These are phyloP conservation scores for Saccopteryx bilineata DNA, from an alignment of 2,113 vertebrate species.

Conservation along the genomic window DNA sequence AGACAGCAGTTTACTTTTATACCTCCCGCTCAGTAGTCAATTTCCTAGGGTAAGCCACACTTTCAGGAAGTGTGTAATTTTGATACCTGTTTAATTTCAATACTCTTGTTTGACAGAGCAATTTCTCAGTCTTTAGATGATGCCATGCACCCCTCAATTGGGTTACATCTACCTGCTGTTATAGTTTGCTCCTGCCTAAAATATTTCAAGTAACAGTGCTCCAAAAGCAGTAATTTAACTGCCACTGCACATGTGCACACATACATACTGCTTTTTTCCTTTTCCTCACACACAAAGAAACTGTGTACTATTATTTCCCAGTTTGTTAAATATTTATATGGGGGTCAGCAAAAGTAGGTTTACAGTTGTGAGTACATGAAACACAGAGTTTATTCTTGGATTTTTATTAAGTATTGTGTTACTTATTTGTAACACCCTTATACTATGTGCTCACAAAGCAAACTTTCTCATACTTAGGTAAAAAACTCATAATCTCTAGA, in stretches of 20 bases:
- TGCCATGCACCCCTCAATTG: constrained; percentile 73
- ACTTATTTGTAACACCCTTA: neutral
- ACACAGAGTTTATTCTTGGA: neutral
- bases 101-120: constrained; percentile 78
- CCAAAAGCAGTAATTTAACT: constrained; percentile 79
- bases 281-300: constrained; percentile 71
- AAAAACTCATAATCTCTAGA: neutral
- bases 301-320: constrained; percentile 79
- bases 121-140: constrained; percentile 80
- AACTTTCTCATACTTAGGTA: constrained; percentile 75
- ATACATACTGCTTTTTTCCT: neutral
- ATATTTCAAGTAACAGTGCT: constrained; percentile 80
- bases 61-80: constrained; percentile 81
- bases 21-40: constrained; percentile 40
- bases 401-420: neutral
- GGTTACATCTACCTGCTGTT: constrained; percentile 73
- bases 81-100: constrained; percentile 85
- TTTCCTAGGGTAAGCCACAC: constrained; percentile 71
- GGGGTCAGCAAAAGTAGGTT: neutral
- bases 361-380: neutral
- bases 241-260: neutral
- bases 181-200: constrained; percentile 72
- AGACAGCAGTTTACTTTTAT: constrained; percentile 65
- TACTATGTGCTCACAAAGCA: constrained; percentile 57
- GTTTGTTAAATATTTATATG: constrained; percentile 83